Percentiles rank a stretch among this genome's conserved stretches.
Evolutionary conservation across 92 coral and sea anemone species (phyloP).

Genomic region (Palythoa caribaeorum): DNA sequence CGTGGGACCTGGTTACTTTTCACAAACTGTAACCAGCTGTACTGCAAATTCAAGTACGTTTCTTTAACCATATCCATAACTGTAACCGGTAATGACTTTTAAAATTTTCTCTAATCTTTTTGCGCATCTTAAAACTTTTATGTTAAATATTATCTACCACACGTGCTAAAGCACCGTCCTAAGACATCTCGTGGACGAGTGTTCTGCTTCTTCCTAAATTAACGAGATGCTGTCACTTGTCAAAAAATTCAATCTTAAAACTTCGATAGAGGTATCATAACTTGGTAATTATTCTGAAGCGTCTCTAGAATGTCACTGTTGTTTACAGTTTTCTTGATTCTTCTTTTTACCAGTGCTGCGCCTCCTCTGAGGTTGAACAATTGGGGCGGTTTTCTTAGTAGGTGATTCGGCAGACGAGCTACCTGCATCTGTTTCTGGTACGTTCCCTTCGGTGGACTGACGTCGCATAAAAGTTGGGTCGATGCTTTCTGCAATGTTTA

Average conservation of each 20-base stretch:
- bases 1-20: too few relatives aligned
- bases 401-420: conserved; percentile 53
- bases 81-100: too few relatives aligned
- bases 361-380: conserved; percentile 94
- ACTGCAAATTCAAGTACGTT: too few relatives aligned
- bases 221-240: not conserved
- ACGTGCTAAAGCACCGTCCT: not conserved
- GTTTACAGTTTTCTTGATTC: conserved; percentile 81
- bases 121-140: too few relatives aligned
- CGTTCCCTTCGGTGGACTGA: conserved; percentile 40
- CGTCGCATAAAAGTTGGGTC: conserved; percentile 92
- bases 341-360: conserved; percentile 81
- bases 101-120: too few relatives aligned
- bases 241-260: not conserved
- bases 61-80: too few relatives aligned
- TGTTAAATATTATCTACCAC: too few relatives aligned
- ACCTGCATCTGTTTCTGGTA: conserved; percentile 1
- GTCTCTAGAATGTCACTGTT: conserved; percentile 38
- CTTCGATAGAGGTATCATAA: not conserved
- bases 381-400: conserved; percentile 73
- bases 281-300: not conserved
- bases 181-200: not conserved
- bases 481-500: conserved; percentile 90
- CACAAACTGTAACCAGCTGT: too few relatives aligned
- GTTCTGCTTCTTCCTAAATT: not conserved